A percentile compares a stretch with the other conserved stretches of the same genome.
Evolutionary conservation across 2,113 vertebrate species (phyloP).

Genomic region (Pelecanoides urinatrix): DNA sequence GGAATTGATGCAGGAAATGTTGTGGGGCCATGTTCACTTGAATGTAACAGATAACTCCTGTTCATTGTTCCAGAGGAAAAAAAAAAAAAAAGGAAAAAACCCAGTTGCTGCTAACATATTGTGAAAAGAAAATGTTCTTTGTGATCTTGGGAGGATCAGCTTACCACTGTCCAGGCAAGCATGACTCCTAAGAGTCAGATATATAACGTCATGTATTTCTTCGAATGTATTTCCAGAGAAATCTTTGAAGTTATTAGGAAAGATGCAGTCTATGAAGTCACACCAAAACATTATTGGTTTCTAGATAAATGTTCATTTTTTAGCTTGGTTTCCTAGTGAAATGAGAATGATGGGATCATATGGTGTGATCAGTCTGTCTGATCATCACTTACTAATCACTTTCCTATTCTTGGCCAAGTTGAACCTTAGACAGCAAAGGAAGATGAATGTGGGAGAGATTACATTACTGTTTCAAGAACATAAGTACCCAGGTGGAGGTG

Average conservation of each 20-base stretch:
- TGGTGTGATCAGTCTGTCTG: neutral
- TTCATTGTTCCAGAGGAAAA: conserved; percentile 26
- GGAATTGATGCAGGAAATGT: conserved; percentile 54
- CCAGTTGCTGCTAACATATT: neutral
- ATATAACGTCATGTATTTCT: neutral
- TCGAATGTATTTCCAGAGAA: neutral
- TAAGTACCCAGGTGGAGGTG: neutral
- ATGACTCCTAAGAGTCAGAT: neutral
- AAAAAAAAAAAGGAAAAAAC: neutral
- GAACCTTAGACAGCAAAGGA: neutral
- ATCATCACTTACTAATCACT: neutral
- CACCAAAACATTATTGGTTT: neutral
- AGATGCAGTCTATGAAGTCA: neutral
- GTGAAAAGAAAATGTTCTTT: neutral
- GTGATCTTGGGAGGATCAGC: neutral
- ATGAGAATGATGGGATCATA: neutral
- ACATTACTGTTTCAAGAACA: neutral
- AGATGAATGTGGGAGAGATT: neutral
- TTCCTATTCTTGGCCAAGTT: neutral
- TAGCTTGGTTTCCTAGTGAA: neutral
- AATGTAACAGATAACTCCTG: conserved; percentile 39
- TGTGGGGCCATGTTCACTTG: conserved; percentile 18
- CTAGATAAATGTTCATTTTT: neutral
- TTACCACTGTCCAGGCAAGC: neutral
- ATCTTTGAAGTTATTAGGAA: neutral